Evolutionary conservation across 2,888 invertebrate species (phyloP), one percentile per base, ranked within the genome.

Genomic region (Campaea margaritaria): DNA sequence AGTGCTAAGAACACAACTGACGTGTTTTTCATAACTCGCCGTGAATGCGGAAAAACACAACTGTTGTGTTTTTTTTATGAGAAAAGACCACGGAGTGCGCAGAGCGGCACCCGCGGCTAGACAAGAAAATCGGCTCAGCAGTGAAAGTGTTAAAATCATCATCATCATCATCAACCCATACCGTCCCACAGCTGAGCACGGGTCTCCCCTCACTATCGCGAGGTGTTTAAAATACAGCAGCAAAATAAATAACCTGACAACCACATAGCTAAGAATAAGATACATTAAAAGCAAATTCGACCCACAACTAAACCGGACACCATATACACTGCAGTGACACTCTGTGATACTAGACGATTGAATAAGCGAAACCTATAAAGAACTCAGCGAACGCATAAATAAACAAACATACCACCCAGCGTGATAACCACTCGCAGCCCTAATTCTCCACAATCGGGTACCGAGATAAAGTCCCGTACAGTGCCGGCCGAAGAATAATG

Each of bases 391-490:
- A 62, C 31, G 58, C 65, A 65, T 68, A 65, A 60, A 68, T 62
- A 61, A 61, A 53, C 49, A 52, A 48, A 51, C 51, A 52, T 46
- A 59, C 52, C 63, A 56, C 52, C 55, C 58, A 56, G 56, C 56
- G 42, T 41, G 52, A 63, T 57, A 52, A 53, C 58, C 46, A 59
- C 52, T 56, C 52, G 52, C 48, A 52, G 15, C 44, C 55, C 64
- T 64, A 56, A 58, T 65, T 58, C 62, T 58, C 64, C 47, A 58
- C 67, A 62, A 67, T 67, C 61, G 61, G 53, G 45, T 51, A 38
- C 39, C 16, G 47, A 52, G 63, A 68, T 64, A 68, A 70, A 69
- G 71, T 70, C 62, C 70, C 69, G 73, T 78, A 74, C 64, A 72
- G 58, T 74, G 68, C 59, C 38, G 55, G 65, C 64, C 70, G 65